Base-by-base conservation (phyloP, 2,888 invertebrate genomes). In the Yponomeuta malinellus region DNA sequence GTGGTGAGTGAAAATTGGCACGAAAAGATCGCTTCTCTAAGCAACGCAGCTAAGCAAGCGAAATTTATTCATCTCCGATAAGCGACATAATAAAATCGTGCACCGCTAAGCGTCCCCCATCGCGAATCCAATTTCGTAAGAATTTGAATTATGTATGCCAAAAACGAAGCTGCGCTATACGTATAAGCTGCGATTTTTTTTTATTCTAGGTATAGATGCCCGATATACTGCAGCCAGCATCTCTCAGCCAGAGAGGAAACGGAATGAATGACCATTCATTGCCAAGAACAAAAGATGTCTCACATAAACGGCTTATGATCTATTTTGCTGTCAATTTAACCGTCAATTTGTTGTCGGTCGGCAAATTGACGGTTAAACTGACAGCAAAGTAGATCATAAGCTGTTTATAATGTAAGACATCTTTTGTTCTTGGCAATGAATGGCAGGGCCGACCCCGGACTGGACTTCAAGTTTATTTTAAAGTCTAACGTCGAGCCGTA, bases 121-220 rank as follows among this genome's bases (percentile, higher is more conserved):
- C 73, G 72, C 76, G 76, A 82, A 80, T 81, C 76, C 74, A 81
- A 80, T 80, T 81, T 78, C 72, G 75, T 76, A 75, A 76, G 52
- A 64, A 69, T 43, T 29, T 63, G 76, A 79, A 79, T 77, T 77
- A 77, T 77, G 77, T 78, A 77, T 72, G 72, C 70, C 52, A 74
- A 59, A 72, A 72, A 70, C 72, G 71, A 76, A 74, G 73, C 71
- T 74, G 74, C 73, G 75, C 72, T 73, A 8, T 43, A 8, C 8
- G 73, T 76, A 15, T 59, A 74, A 78, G 74, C 76, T 74, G 73
- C 71, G 77, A 79, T 78, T 79, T 74, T 78, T 15, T 59, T 15
- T 12, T 2, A 59, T 59, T 59, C 5, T 59, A 15, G 3, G 3
- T 10, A 12, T 10, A 52, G 52, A 12, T 52, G 10, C 52, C 52